Base-by-base conservation (phyloP, 1,140 invertebrate species). In the Heliothis subflexa region DNA sequence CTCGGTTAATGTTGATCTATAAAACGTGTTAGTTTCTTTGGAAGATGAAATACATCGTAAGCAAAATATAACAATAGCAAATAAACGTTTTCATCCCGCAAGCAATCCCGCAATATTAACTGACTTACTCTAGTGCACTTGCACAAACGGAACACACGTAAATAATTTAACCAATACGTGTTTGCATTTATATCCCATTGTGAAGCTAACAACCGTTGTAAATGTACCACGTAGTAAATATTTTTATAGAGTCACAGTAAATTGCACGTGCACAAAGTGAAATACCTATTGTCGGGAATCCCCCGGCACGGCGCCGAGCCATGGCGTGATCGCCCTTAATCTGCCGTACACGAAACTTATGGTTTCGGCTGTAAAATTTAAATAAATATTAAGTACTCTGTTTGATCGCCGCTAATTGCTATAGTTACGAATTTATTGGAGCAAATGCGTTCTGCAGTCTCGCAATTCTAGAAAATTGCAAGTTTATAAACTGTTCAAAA, bases 311-410 rank as follows among this genome's bases (percentile, higher is more conserved):
- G 83, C 83, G 83, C 85, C 86, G 68, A 13, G 28, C 68, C 33
- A 73, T 87, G 59, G 83, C 88, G 86, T 89, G 88, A 87, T 83
- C 81, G 75, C 4, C 72, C 81, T 78, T 88, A 86, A 81, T 84
- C 71, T 4, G 47, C 64, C 79, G 82, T 81, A 86, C 88, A 85
- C 85, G 85, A 81, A 86, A 87, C 75, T 83, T 83, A 81, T 71
- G 81, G 76, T 85, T 86, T 85, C 78, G 78, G 71, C 80, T 81
- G 83, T 84, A 81, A 86, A 86, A 86, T 85, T 89, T 79, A 81
- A 79, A 80, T 84, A 79, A 80, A 82, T 84, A 80, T 81, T 78
- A 76, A 78, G 50, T 62, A 71, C 82, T 74, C 54, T 72, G 70
- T 77, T 71, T 75, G 47, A 81, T 81, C 75, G 55, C 71, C 47